Evolutionary conservation across 2,888 invertebrate genomes (phyloP).

Genomic region (Labia minor): DNA sequence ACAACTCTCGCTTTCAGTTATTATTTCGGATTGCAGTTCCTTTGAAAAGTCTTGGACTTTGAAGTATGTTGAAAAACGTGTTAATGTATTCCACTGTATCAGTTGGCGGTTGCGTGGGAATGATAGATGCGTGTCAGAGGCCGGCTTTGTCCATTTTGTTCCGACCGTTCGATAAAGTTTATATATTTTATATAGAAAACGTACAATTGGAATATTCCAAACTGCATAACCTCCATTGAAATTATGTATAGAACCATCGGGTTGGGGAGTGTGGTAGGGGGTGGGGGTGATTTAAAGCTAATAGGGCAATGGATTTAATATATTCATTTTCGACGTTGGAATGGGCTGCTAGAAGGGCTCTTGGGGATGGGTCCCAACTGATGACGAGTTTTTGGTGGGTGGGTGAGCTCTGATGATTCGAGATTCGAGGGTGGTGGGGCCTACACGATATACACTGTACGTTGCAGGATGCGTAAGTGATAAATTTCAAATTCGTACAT

Average conservation of each 20-base stretch:
- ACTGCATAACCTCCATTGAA: neutral
- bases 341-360: neutral
- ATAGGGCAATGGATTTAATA: conserved; percentile 5
- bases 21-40: too few relatives aligned
- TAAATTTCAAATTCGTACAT: conserved; percentile 13
- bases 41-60: too few relatives aligned
- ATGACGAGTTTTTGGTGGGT: neutral
- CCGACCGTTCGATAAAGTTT: neutral
- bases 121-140: neutral
- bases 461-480: neutral
- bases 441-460: neutral
- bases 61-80: too few relatives aligned
- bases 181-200: neutral
- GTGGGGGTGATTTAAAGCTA: conserved; percentile 2
- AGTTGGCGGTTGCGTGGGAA: neutral
- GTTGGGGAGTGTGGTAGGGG: too few relatives aligned
- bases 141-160: neutral
- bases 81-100: neutral
- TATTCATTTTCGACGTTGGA: neutral
- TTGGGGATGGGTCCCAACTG: neutral
- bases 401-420: neutral
- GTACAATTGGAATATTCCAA: neutral
- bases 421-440: neutral
- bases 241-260: neutral
- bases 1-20: too few relatives aligned